Percentiles rank a stretch among this genome's conserved stretches.
These are phyloP conservation scores for Lindbergichthys nudifrons DNA, from an alignment of 2,797 vertebrate genomes.

Conservation along the genomic window DNA sequence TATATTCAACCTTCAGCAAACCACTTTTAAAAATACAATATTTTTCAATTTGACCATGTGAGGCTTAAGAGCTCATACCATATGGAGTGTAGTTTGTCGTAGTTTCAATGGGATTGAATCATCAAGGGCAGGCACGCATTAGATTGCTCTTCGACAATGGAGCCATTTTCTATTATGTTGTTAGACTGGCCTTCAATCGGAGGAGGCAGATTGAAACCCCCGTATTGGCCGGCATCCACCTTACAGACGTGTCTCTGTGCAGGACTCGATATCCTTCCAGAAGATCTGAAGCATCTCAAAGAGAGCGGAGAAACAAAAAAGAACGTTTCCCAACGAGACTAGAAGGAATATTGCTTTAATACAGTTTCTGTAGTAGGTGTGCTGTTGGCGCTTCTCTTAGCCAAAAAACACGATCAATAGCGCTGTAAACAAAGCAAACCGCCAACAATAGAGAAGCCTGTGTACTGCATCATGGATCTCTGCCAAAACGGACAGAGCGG, in stretches of 20 bases:
- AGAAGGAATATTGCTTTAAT: constrained; percentile 18
- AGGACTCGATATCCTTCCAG: constrained; percentile 28
- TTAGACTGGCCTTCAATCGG: constrained; percentile 46
- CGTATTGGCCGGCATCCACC: constrained; percentile 16
- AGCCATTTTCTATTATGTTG: constrained; percentile 21
- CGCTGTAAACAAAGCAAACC: constrained; percentile 58
- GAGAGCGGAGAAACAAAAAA: constrained; percentile 7
- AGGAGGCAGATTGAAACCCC: constrained; percentile 37
- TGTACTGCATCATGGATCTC: constrained; percentile 59
- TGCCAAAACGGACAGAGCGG: constrained; percentile 52
- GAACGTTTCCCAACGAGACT: constrained; percentile 32
- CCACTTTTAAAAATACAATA: not conserved
- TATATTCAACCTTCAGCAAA: constrained; percentile 2
- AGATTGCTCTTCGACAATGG: constrained; percentile 21
- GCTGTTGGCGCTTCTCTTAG: constrained; percentile 39
- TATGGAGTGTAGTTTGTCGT: constrained; percentile 37
- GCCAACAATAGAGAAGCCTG: constrained; percentile 44
- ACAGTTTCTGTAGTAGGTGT: constrained; percentile 33
- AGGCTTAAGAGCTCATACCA: constrained; percentile 46
- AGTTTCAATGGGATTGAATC: constrained; percentile 34
- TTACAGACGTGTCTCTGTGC: constrained; percentile 42
- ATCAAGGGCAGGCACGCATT: constrained; percentile 30
- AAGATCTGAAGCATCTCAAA: constrained; percentile 44
- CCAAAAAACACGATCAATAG: constrained; percentile 57
- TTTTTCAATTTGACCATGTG: constrained; percentile 20